Evolutionary conservation across 2,888 invertebrate genomes (phyloP).

Genomic region (Pachycephus smyrnensis): DNA sequence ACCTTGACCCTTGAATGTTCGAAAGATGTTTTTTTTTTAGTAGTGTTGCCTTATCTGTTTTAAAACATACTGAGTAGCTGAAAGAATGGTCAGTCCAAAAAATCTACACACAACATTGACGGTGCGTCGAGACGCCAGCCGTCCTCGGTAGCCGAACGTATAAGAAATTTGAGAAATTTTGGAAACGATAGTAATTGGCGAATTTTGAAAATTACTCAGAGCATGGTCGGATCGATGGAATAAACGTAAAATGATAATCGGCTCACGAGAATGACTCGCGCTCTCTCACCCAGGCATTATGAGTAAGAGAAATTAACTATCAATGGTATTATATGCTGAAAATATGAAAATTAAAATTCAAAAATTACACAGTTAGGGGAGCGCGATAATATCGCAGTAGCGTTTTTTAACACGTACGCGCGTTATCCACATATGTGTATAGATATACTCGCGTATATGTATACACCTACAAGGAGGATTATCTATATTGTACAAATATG

Average conservation of each 20-base stretch:
- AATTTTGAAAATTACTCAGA: not conserved
- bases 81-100: constrained; percentile 28
- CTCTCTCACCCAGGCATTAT: not conserved
- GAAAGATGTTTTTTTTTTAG: constrained; percentile 5
- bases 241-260: not conserved
- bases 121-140: constrained; percentile 1
- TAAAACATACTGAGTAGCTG: constrained; percentile 15
- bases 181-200: too few species aligned
- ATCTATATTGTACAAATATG: not conserved
- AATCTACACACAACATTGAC: constrained; percentile 33
- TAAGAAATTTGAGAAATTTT: too few species aligned
- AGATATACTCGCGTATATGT: not conserved
- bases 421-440: not conserved
- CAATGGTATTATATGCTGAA: constrained; percentile 35
- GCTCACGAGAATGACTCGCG: not conserved
- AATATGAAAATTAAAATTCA: constrained; percentile 26
- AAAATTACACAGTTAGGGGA: constrained; percentile 13
- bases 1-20: not conserved
- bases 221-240: too few species aligned
- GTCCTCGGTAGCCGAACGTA: too few species aligned
- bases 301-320: constrained; percentile 20
- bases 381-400: not conserved
- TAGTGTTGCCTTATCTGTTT: constrained; percentile 25
- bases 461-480: not conserved
- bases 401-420: not conserved